phyloP scores from a whole-genome alignment of 2,888 invertebrate genomes.

The Aleiodes alternator region DNA sequence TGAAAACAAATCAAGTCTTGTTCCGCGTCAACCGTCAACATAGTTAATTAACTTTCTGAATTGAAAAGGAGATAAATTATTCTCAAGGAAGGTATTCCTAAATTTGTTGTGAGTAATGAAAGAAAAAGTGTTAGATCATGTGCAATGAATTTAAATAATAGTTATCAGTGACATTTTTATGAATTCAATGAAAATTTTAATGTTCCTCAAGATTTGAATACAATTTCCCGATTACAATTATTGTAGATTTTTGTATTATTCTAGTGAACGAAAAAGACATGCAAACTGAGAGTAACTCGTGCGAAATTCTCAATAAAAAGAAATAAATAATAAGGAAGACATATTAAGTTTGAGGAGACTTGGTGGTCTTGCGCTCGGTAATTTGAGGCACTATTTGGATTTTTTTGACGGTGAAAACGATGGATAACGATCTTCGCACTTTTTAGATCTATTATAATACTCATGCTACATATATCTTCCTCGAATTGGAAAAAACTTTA shows the following conservation, averaged over 20 bases:
- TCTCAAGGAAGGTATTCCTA: not conserved
- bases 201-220: not conserved
- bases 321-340: conserved; percentile 2
- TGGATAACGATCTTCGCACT: no score
- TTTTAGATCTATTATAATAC: no score
- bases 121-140: conserved; percentile 22
- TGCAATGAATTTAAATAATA: not conserved
- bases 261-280: conserved; percentile 15
- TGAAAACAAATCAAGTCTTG: not conserved
- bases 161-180: conserved; percentile 12
- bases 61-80: conserved; percentile 4
- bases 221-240: conserved; percentile 14
- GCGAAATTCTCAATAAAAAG: not conserved
- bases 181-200: conserved; percentile 10
- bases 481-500: no score
- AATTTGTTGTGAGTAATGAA: conserved; percentile 13
- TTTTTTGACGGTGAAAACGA: no score
- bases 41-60: not conserved
- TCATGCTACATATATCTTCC: no score
- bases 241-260: conserved; percentile 36
- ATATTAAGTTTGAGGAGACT: conserved; percentile 4
- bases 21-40: not conserved
- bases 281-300: no score
- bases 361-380: no score
- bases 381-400: no score